Evolutionary conservation across 2,113 vertebrate species (phyloP), one percentile per base, ranked within the genome.

Genomic region (Hassar affinis): DNA sequence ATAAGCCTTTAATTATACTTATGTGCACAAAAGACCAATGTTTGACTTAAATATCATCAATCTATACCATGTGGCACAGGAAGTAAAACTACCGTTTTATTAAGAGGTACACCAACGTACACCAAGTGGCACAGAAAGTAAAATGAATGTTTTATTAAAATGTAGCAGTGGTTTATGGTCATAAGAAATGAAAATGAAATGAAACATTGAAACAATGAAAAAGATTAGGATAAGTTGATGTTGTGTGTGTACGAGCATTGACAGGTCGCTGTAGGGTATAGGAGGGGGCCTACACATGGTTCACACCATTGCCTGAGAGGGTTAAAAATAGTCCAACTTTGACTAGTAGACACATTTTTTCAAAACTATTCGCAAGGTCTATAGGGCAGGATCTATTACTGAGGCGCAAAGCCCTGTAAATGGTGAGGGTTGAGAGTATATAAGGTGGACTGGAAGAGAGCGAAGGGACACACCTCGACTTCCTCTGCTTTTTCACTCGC

Each of bases 261-360:
- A 33, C 38, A 49, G 14, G 12, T 27, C 27, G 11, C 9, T 71
- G 47, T 56, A 15, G 12, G 38, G 33, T 76, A 42, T 2, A 45
- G 59, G 68, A 75, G 45, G 38, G 30, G 75, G 66, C 77, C 81
- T 82, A 82, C 81, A 85, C 90, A 90, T 92, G 92, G 86, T 87
- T 86, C 47, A 84, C 87, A 91, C 85, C 91, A 92, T 91, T 90
- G 90, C 94, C 92, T 94, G 90, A 79, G 62, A 93, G 91, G 7
- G 87, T 91, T 93, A 93, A 94, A 93, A 93, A 94, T 94, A 95
- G 91, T 30, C 87, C 80, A 27, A 59, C 80, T 87, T 69, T 90
- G 92, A 91, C 93, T 89, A 95, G 79, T 94, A 89, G 93, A 94
- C 94, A 94, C 90, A 94, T 95, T 94, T 95, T 91, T 94, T 92